Conservation (phyloP, 2,888 invertebrate genomes). For the Platycheirus albimanus region DNA sequence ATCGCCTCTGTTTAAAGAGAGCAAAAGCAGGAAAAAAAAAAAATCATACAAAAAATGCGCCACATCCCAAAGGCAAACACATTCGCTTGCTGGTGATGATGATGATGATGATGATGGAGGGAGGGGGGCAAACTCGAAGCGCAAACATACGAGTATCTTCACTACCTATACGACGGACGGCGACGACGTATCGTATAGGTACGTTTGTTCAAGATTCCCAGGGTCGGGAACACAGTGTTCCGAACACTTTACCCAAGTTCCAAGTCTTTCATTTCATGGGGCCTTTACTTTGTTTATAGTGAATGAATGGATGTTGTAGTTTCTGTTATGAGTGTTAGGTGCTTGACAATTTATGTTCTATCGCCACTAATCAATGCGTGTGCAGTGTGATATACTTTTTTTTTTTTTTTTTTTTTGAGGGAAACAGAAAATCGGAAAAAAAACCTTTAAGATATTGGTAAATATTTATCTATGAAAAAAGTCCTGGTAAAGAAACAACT, state of each 20-base stretch:
- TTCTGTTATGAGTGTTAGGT: constrained; percentile 48
- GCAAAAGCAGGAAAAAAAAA: constrained; percentile 39
- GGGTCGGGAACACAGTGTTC: constrained; percentile 61
- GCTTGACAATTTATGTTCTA: constrained; percentile 62
- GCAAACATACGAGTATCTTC: constrained; percentile 52
- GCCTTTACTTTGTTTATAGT: constrained; percentile 54
- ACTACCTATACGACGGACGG: background rate
- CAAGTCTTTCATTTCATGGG: constrained; percentile 43
- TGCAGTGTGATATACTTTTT: constrained; percentile 35
- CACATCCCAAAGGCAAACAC: constrained; percentile 55
- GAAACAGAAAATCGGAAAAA: background rate
- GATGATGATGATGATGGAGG: too few relatives aligned
- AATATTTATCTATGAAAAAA: constrained; percentile 52
- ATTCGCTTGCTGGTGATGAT: constrained; percentile 11
- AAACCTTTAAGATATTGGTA: constrained; percentile 26
- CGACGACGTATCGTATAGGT: too few relatives aligned
- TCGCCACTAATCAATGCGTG: constrained; percentile 52
- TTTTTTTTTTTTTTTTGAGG: constrained; percentile 8
- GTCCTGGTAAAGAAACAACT: constrained; percentile 22
- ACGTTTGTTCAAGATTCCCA: constrained; percentile 48
- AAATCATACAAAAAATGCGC: constrained; percentile 42
- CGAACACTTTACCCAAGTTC: too few relatives aligned
- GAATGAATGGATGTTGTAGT: constrained; percentile 48
- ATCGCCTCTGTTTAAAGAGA: constrained; percentile 68
- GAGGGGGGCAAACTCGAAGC: constrained; percentile 33